These are phyloP conservation scores for Pipra filicauda DNA, from an alignment of 2,113 vertebrate species.

Conservation along the genomic window DNA sequence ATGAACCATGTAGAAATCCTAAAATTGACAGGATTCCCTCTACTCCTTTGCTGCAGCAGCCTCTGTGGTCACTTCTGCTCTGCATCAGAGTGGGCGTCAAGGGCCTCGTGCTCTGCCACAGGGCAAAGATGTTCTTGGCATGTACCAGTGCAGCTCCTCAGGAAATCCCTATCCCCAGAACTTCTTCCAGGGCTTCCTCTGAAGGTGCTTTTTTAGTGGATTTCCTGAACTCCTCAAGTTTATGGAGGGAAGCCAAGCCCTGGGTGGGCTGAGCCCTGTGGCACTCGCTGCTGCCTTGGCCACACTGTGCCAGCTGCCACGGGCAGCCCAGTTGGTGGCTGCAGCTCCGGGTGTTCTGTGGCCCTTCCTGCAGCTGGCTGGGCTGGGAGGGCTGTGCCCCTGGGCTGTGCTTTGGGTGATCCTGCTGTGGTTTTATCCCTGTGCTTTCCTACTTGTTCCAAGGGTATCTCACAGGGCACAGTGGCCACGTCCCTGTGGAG, in stretches of 20 bases:
- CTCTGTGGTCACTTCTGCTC: not conserved
- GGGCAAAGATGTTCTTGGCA: not conserved
- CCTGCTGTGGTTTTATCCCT: not conserved
- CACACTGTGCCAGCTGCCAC: not conserved
- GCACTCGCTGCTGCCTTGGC: not conserved
- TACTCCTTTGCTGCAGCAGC: not conserved
- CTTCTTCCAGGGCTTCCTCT: not conserved
- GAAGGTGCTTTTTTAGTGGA: not conserved
- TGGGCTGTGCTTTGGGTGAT: not conserved
- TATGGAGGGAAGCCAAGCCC: not conserved
- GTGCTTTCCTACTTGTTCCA: not conserved
- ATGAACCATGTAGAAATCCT: not conserved
- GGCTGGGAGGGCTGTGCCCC: not conserved
- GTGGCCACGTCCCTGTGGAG: fast-evolving
- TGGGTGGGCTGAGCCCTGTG: not conserved
- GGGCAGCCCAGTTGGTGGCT: not conserved
- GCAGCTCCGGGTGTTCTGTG: not conserved
- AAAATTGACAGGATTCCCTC: not conserved
- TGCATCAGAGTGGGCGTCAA: not conserved
- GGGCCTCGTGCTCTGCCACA: fast-evolving
- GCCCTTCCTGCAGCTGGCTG: not conserved
- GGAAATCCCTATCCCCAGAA: not conserved
- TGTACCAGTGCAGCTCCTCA: not conserved
- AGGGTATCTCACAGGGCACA: fast-evolving
- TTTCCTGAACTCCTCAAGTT: not conserved